Evolutionary conservation across 1,140 invertebrate genomes (phyloP).

Genomic region (Drosophila pseudoananassae): DNA sequence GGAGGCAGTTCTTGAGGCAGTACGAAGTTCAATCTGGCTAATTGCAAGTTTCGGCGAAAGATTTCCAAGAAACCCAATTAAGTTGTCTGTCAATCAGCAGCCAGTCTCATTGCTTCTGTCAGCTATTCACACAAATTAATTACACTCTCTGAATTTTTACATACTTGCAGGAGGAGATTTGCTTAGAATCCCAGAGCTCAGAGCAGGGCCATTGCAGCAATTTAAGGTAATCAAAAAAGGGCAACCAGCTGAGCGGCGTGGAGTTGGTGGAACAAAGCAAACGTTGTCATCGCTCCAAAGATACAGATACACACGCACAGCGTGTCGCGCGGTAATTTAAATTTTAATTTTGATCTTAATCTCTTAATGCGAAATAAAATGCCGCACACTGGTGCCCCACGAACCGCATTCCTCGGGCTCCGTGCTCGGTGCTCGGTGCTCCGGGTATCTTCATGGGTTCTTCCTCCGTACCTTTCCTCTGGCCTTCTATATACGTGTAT

Average conservation of each 20-base stretch:
- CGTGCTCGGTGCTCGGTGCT: background rate
- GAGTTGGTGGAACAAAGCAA: constrained; percentile 34
- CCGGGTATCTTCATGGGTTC: background rate
- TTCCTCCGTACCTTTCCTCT: constrained; percentile 6
- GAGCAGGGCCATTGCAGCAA: constrained; percentile 43
- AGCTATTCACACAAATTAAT: constrained; percentile 59
- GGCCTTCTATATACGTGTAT: background rate
- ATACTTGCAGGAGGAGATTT: constrained; percentile 21
- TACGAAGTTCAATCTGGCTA: constrained; percentile 56
- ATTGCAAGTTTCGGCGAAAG: constrained; percentile 66
- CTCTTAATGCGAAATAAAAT: constrained; percentile 84
- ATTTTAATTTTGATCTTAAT: constrained; percentile 84
- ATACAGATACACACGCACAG: constrained; percentile 29
- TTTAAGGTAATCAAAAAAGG: constrained; percentile 64
- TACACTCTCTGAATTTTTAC: constrained; percentile 40
- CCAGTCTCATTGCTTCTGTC: constrained; percentile 27
- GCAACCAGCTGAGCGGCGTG: constrained; percentile 9
- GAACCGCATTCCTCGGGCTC: constrained; percentile 21
- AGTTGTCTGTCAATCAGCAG: constrained; percentile 78
- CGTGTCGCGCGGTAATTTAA: constrained; percentile 80
- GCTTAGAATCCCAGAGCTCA: constrained; percentile 1
- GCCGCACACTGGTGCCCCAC: constrained; percentile 79
- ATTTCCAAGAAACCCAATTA: constrained; percentile 74
- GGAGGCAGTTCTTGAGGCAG: background rate
- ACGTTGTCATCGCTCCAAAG: constrained; percentile 29